Percentiles rank a stretch among this genome's conserved stretches.
These are phyloP conservation scores for Tragelaphus scriptus DNA, from an alignment of 2,113 vertebrate genomes.

Conservation along the genomic window DNA sequence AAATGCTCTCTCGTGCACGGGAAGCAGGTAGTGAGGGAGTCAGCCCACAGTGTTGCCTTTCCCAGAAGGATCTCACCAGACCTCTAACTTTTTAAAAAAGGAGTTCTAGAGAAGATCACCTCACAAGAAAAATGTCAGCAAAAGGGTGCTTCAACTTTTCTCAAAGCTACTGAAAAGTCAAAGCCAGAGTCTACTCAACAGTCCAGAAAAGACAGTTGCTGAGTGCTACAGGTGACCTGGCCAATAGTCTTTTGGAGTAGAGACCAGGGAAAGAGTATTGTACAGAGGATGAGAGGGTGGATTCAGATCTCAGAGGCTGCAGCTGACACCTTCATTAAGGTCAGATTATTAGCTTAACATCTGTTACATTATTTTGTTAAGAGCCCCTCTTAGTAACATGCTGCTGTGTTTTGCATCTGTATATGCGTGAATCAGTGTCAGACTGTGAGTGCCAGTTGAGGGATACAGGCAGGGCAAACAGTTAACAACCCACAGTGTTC, in stretches of 20 bases:
- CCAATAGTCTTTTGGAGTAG: not conserved
- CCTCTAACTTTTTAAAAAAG: not conserved
- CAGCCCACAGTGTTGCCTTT: not conserved
- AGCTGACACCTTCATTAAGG: not conserved
- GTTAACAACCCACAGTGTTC: accelerated
- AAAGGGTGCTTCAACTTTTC: not conserved
- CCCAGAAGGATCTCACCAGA: not conserved
- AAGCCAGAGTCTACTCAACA: not conserved
- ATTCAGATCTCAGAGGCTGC: not conserved
- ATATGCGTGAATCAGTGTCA: not conserved
- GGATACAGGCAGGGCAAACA: not conserved
- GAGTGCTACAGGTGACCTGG: not conserved
- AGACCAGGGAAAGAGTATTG: not conserved
- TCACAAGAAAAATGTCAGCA: not conserved
- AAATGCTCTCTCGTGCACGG: not conserved
- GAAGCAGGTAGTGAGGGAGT: not conserved
- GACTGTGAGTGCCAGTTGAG: not conserved
- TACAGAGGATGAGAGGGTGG: not conserved
- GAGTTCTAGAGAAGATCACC: not conserved
- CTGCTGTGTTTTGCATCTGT: not conserved
- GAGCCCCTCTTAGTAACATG: not conserved
- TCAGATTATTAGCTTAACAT: not conserved
- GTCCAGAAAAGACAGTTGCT: not conserved
- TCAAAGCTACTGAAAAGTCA: not conserved
- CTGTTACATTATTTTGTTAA: not conserved